phyloP scores from a whole-genome alignment of 2,113 vertebrate species.

The Neoarius graeffei region DNA sequence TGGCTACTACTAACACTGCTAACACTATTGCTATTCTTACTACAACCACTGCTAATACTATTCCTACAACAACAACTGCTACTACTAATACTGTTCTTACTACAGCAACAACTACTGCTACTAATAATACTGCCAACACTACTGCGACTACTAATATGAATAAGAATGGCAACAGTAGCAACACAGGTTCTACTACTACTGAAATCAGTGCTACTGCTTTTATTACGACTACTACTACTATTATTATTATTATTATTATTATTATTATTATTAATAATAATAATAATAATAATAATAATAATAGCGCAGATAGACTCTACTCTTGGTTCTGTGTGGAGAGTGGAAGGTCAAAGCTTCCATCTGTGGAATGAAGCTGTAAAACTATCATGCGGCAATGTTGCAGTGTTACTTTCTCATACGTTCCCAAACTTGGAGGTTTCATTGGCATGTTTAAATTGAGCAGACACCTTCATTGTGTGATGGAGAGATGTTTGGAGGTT shows the following conservation, averaged over 20 bases:
- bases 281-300: background rate
- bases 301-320: background rate
- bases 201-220: background rate
- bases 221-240: background rate
- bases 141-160: background rate
- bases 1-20: background rate
- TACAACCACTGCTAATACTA: background rate
- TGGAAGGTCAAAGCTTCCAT: background rate
- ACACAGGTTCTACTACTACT: background rate
- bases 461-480: background rate
- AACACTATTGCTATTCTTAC: no score
- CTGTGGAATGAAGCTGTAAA: background rate
- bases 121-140: background rate
- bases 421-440: background rate
- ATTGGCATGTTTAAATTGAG: background rate
- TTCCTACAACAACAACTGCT: background rate
- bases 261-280: no score
- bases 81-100: background rate
- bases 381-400: background rate
- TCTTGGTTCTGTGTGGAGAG: background rate
- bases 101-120: background rate
- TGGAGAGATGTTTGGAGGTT: background rate
- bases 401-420: background rate
- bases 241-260: background rate
- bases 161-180: no score